These are phyloP conservation scores for Amphiprion ocellaris DNA, from an alignment of 2,113 vertebrate genomes.

Conservation along the genomic window DNA sequence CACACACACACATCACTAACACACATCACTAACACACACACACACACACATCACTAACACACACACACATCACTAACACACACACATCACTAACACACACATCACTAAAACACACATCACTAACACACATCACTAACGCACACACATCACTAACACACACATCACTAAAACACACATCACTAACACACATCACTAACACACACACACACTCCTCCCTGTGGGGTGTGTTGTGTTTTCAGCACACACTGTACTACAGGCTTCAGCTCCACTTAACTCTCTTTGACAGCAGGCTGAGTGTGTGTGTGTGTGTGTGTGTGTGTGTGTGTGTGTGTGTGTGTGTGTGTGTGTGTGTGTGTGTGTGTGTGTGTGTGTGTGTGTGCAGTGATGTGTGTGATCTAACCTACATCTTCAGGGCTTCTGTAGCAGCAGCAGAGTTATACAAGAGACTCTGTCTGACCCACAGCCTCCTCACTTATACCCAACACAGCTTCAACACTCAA, in stretches of 20 bases:
- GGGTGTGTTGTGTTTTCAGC: slow-evolving; percentile 6
- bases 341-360: too few relatives aligned
- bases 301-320: slow-evolving; percentile 8
- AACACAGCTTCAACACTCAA: not conserved
- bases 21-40: too few relatives aligned
- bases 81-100: too few relatives aligned
- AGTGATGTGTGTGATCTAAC: slow-evolving; percentile 77
- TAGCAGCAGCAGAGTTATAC: slow-evolving; percentile 26
- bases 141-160: too few relatives aligned
- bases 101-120: too few relatives aligned
- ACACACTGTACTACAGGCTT: slow-evolving; percentile 40
- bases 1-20: too few relatives aligned
- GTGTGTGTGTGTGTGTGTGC: slow-evolving; percentile 14
- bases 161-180: too few relatives aligned
- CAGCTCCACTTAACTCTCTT: slow-evolving; percentile 44
- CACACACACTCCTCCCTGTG: too few relatives aligned
- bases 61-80: too few relatives aligned
- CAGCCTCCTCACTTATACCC: slow-evolving; percentile 1
- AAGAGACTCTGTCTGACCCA: slow-evolving; percentile 1
- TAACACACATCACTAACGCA: too few relatives aligned
- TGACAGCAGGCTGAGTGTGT: slow-evolving; percentile 32
- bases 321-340: slow-evolving; percentile 9
- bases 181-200: too few relatives aligned
- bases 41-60: too few relatives aligned
- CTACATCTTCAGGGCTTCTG: slow-evolving; percentile 79